Conservation (phyloP, 92 coral and sea anemone genomes). For the Montipora capitata region DNA sequence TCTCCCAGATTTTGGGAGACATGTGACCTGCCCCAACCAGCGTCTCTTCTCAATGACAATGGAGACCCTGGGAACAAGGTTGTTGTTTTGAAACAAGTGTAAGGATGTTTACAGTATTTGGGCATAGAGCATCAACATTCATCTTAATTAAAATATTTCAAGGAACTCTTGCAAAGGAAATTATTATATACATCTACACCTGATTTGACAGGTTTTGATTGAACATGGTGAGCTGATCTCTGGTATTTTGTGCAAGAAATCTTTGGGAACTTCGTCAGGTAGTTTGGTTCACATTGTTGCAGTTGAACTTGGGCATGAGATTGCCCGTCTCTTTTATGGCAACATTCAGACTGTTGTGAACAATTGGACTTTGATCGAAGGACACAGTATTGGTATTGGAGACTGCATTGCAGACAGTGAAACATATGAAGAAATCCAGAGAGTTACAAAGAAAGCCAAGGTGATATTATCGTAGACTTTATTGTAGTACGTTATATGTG, state of each 20-base stretch:
- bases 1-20: too few relatives aligned
- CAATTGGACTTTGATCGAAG: slow-evolving; percentile 98
- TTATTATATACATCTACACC: too few relatives aligned
- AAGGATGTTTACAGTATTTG: too few relatives aligned
- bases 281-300: slow-evolving; percentile 97
- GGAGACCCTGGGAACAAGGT: too few relatives aligned
- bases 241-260: slow-evolving; percentile 95
- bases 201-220: slow-evolving; percentile 82
- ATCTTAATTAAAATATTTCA: too few relatives aligned
- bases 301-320: slow-evolving; percentile 95
- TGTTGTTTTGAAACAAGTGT: too few relatives aligned
- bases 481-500: too few relatives aligned
- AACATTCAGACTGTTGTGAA: slow-evolving; percentile 95
- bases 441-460: slow-evolving; percentile 96
- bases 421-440: slow-evolving; percentile 96
- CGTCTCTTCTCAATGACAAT: too few relatives aligned
- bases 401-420: slow-evolving; percentile 99
- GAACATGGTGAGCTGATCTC: slow-evolving; percentile 96
- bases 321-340: slow-evolving; percentile 89
- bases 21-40: too few relatives aligned
- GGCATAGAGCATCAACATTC: too few relatives aligned
- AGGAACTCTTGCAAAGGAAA: too few relatives aligned
- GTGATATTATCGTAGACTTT: slow-evolving; percentile 26
- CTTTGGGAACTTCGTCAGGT: slow-evolving; percentile 98
- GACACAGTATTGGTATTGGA: slow-evolving; percentile 99